These are phyloP conservation scores for Gavia stellata DNA, from an alignment of 2,113 vertebrate genomes.

Conservation along the genomic window DNA sequence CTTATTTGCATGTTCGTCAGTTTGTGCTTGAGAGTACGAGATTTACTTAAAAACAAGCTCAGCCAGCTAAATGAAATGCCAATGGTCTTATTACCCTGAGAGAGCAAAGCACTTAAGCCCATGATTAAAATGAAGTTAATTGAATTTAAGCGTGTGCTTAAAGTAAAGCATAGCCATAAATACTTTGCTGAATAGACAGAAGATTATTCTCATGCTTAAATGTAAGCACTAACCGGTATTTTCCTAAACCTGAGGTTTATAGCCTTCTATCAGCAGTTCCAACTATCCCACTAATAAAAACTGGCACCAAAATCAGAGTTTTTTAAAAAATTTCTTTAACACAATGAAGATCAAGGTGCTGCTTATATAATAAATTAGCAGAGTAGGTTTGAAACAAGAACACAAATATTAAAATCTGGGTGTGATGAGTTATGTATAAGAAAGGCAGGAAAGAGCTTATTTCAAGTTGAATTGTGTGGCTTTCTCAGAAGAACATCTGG, in stretches of 20 bases:
- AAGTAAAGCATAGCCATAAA: slow-evolving; percentile 16
- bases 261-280: neutral
- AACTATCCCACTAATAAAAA: neutral
- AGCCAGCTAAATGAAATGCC: slow-evolving; percentile 50
- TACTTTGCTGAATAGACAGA: neutral
- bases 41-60: slow-evolving; percentile 64
- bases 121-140: slow-evolving; percentile 51
- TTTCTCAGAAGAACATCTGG: neutral
- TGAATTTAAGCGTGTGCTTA: slow-evolving; percentile 18
- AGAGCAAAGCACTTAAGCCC: slow-evolving; percentile 41
- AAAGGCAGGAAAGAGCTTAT: slow-evolving; percentile 40
- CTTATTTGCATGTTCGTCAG: slow-evolving; percentile 55
- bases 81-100: neutral
- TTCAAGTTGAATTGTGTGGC: slow-evolving; percentile 4
- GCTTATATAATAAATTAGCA: neutral
- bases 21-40: neutral
- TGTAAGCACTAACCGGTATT: neutral
- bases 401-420: slow-evolving; percentile 10
- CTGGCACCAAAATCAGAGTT: neutral
- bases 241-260: neutral
- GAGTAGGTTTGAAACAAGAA: neutral
- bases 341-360: neutral
- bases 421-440: slow-evolving; percentile 14
- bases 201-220: neutral
- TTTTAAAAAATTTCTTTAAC: neutral